Evolutionary conservation across 2,888 invertebrate genomes (phyloP), one percentile per base, ranked within the genome.

Genomic region (Amiota communis): DNA sequence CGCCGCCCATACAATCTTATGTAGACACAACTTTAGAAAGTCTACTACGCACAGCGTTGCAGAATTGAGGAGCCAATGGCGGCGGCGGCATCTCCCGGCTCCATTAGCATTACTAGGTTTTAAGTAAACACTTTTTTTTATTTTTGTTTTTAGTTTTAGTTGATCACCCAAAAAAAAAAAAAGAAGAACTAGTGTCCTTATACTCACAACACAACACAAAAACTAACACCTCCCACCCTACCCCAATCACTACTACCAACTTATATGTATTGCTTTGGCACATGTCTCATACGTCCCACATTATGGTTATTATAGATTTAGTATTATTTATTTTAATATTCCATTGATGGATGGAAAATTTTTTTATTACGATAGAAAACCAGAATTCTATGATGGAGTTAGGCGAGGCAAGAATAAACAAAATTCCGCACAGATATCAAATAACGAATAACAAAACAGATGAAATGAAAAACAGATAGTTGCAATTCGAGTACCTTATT

Each of bases 11-110:
- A 15, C 49, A 51, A 68, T 13, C 23, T 11, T 59, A 20, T 20
- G 20, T 68, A 36, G 53, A 68, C 12, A 51, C 20, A 13, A 85
- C 83, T 6, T 71, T 83, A 64, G 83, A 84, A 74, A 84, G 83
- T 74, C 74, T 84, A 69, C 74, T 84, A 68, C 86, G 83, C 47
- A 83, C 83, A n/a, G 86, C 83, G 15, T 72, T 84, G 70, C 86
- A 84, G 53, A 85, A 83, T 77, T 83, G 76, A 63, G 63, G 17
- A 36, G 36, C 36, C 15, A 53, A 53, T 4, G 4, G 53, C 4
- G 1, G n/a, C n/a, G 13, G 15, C 56, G 4, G 8, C 8, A 4
- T 0, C 56, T 10, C 36, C 11, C 63, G 36, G 36, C 36, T 36
- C 36, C 36, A 36, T 6, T 36, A 2, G 36, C 36, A 11, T 63